Percentiles rank a stretch among this genome's conserved stretches.
These are phyloP conservation scores for Siniperca chuatsi DNA, from an alignment of 2,113 vertebrate genomes.

Conservation along the genomic window DNA sequence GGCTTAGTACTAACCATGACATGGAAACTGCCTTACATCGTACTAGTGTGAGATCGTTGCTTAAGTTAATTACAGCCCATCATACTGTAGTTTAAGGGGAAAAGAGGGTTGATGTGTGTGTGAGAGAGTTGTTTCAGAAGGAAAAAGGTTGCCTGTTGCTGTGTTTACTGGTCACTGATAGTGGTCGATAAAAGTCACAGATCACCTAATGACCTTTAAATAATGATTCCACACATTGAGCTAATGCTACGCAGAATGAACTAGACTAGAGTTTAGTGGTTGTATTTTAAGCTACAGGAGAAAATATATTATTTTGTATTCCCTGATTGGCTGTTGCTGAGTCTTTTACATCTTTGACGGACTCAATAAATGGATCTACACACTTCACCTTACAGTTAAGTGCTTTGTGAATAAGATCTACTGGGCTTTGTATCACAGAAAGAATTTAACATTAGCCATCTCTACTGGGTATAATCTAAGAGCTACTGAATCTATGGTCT, in stretches of 20 bases:
- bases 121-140: not conserved
- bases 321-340: constrained; percentile 13
- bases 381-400: constrained; percentile 4
- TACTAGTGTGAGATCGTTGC: not conserved
- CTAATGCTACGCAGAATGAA: not conserved
- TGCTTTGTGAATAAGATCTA: constrained; percentile 20
- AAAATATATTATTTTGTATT: not conserved
- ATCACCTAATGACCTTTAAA: not conserved
- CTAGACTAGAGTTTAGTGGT: not conserved
- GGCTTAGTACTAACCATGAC: too few species aligned
- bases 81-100: not conserved
- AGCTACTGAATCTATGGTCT: not conserved
- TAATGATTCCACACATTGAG: not conserved
- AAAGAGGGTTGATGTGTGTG: not conserved
- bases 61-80: not conserved
- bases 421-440: constrained; percentile 7
- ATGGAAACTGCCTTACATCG: not conserved
- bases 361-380: constrained; percentile 28
- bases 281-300: not conserved
- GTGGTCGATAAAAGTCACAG: not conserved
- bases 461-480: not conserved
- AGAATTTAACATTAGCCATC: not conserved
- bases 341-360: not conserved
- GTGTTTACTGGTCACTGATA: not conserved
- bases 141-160: not conserved